Evolutionary conservation across 2,888 invertebrate genomes (phyloP).

Genomic region (Caenorhabditis sinica): DNA sequence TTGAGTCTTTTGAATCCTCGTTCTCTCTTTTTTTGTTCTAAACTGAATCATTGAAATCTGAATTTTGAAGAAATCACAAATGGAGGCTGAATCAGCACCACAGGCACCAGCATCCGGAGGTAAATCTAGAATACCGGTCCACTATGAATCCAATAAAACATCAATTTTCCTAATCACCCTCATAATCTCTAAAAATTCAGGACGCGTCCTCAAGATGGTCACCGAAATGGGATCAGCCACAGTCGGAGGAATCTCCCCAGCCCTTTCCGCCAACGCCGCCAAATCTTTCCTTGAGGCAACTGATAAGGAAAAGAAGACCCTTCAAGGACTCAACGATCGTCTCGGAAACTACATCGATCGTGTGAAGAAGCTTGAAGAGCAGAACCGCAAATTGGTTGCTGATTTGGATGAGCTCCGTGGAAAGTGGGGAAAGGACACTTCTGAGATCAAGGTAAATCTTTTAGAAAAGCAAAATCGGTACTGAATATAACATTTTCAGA

Average conservation of each 20-base stretch:
- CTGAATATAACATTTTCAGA: slow-evolving; percentile 69
- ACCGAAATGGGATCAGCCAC: slow-evolving; percentile 84
- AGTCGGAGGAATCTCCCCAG: slow-evolving; percentile 83
- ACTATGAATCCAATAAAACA: neutral
- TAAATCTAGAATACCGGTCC: slow-evolving; percentile 38
- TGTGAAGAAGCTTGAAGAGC: slow-evolving; percentile 83
- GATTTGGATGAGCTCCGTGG: slow-evolving; percentile 83
- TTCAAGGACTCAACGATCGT: slow-evolving; percentile 85
- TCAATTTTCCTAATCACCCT: neutral
- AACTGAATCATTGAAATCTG: neutral
- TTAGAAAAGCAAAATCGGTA: neutral
- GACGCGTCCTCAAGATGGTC: slow-evolving; percentile 84
- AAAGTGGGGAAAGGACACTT: slow-evolving; percentile 84
- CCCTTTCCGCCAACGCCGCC: slow-evolving; percentile 83
- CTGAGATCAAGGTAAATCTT: slow-evolving; percentile 80
- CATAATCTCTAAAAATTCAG: slow-evolving; percentile 69
- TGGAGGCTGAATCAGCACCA: slow-evolving; percentile 62
- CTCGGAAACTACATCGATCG: slow-evolving; percentile 86
- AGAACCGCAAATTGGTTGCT: slow-evolving; percentile 83
- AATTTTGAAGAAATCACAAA: slow-evolving; percentile 41
- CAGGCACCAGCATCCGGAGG: slow-evolving; percentile 62
- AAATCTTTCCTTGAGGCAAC: slow-evolving; percentile 83
- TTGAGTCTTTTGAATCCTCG: slow-evolving; percentile 8
- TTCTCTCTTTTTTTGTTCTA: neutral
- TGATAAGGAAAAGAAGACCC: slow-evolving; percentile 85